phyloP scores from a whole-genome alignment of 37 sponge, comb jelly and placozoan genomes.

The Aplysina aerophoba region DNA sequence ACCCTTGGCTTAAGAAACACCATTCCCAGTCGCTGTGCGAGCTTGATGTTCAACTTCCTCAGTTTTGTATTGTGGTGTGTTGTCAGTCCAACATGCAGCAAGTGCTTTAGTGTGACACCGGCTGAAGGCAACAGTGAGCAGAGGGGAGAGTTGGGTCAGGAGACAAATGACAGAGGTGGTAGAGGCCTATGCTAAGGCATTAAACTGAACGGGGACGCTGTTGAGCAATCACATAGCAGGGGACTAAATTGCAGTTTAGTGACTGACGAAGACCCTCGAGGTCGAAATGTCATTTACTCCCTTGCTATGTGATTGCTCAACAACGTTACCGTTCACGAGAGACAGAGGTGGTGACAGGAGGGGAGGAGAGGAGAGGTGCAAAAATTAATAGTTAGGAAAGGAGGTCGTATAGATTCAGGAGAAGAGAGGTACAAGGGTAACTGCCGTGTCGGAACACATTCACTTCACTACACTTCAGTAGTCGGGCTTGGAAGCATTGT shows the following conservation, averaged over 20 bases:
- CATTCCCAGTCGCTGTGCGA: slow-evolving; percentile 84
- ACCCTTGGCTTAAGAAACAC: slow-evolving; percentile 68
- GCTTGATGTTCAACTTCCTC: slow-evolving; percentile 86
- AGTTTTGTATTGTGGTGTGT: slow-evolving; percentile 72
- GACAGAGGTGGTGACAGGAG: slow-evolving; percentile 16
- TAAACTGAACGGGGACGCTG: not conserved
- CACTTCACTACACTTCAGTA: not conserved
- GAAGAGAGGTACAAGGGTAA: no score
- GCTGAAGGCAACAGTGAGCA: slow-evolving; percentile 22
- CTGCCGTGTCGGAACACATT: no score
- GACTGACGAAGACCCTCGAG: no score
- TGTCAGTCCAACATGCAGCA: slow-evolving; percentile 32
- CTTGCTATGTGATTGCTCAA: no score
- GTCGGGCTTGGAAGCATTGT: not conserved
- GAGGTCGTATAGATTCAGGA: slow-evolving; percentile 14
- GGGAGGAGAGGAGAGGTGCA: not conserved
- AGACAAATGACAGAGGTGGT: not conserved
- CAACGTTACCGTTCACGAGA: no score
- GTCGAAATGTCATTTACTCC: no score
- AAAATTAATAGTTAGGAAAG: no score
- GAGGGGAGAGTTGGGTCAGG: slow-evolving; percentile 16
- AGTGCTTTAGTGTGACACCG: slow-evolving; percentile 43
- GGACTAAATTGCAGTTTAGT: no score
- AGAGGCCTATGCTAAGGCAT: not conserved
- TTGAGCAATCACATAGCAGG: no score